Conservation (phyloP, 1,140 invertebrate species). For the Drosophila bocqueti region DNA sequence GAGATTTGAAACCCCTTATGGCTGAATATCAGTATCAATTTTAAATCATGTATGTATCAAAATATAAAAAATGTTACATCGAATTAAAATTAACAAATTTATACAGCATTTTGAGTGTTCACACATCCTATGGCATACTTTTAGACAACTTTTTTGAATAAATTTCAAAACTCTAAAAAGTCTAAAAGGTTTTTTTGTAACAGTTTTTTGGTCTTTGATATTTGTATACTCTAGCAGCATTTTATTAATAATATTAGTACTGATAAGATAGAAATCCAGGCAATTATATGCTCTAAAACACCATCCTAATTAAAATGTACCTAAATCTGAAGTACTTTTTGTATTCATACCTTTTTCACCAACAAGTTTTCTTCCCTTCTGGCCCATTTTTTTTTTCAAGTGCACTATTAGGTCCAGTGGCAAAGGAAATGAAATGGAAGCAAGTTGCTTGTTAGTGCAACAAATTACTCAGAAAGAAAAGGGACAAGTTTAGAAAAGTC, state of each 20-base stretch:
- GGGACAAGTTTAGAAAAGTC: constrained; percentile 21
- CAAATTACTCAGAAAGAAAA: constrained; percentile 68
- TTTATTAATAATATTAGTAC: too few relatives aligned
- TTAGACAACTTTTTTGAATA: neutral
- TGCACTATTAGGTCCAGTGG: constrained; percentile 25
- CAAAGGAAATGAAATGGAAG: constrained; percentile 65
- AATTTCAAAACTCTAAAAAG: too few relatives aligned
- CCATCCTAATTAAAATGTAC: neutral
- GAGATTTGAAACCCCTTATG: too few relatives aligned
- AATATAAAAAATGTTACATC: too few relatives aligned
- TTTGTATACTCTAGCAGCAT: neutral
- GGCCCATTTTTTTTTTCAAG: neutral
- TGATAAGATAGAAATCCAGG: too few relatives aligned
- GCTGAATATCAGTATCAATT: too few relatives aligned
- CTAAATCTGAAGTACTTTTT: neutral
- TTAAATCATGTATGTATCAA: too few relatives aligned
- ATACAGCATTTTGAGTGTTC: neutral
- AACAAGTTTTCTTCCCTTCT: neutral
- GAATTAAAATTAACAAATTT: too few relatives aligned
- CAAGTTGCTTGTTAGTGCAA: constrained; percentile 74
- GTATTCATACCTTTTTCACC: neutral
- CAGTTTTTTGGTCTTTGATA: neutral
- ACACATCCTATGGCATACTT: neutral
- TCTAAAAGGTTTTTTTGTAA: too few relatives aligned
- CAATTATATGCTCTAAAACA: neutral